Evolutionary conservation across 2,888 invertebrate species (phyloP).

Genomic region (Ichneumoninae sp.): DNA sequence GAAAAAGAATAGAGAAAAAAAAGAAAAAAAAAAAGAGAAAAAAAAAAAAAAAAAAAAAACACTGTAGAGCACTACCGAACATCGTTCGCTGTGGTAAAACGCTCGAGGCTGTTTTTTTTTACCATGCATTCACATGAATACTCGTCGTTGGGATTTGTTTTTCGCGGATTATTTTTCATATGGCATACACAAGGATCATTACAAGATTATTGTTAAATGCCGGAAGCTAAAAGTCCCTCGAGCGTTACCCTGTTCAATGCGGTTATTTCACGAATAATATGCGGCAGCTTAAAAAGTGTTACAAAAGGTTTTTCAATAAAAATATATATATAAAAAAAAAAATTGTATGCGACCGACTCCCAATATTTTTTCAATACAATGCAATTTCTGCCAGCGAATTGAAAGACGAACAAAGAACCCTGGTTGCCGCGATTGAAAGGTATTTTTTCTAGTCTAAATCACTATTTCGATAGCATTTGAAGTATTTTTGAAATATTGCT

Average conservation of each 20-base stretch:
- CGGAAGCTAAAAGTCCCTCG: slow-evolving; percentile 18
- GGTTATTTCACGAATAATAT: background rate
- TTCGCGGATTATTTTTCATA: slow-evolving; percentile 23
- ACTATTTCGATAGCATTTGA: background rate
- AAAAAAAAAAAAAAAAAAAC: background rate
- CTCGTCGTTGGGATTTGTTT: slow-evolving; percentile 38
- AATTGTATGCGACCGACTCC: background rate
- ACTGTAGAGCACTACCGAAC: background rate
- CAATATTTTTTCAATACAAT: slow-evolving; percentile 2
- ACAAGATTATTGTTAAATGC: slow-evolving; percentile 23
- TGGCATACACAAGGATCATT: background rate
- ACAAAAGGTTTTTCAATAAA: slow-evolving; percentile 6
- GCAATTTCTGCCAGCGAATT: background rate
- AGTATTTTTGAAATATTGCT: background rate
- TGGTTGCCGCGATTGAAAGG: background rate
- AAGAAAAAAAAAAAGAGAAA: too few relatives aligned
- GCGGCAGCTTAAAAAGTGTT: slow-evolving; percentile 4
- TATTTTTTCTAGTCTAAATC: background rate
- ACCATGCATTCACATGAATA: background rate
- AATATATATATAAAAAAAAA: background rate
- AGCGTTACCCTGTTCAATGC: background rate
- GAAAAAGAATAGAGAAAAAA: too few relatives aligned
- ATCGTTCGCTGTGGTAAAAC: slow-evolving; percentile 9
- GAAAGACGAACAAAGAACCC: background rate
- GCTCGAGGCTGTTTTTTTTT: slow-evolving; percentile 6